A percentile compares a stretch with the other conserved stretches of the same genome.
These are phyloP conservation scores for Aphaenogaster rudis DNA, from an alignment of 1,140 invertebrate genomes.

Conservation along the genomic window DNA sequence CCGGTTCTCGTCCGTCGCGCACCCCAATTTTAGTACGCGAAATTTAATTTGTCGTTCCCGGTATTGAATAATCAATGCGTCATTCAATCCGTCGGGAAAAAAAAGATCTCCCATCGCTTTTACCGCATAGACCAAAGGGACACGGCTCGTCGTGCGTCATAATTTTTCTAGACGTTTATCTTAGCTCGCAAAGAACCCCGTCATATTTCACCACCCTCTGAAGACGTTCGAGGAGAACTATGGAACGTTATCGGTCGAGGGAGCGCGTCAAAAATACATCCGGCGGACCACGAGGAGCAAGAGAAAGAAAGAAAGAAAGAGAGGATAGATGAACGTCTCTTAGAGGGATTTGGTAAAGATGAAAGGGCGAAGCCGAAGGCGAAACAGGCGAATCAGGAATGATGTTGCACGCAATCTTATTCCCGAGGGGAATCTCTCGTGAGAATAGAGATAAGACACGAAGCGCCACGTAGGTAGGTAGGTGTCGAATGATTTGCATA, in stretches of 20 bases:
- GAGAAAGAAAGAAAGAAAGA: neutral
- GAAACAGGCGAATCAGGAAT: constrained; percentile 57
- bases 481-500: constrained; percentile 80
- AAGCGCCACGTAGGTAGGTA: constrained; percentile 74
- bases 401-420: constrained; percentile 77
- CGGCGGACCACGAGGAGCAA: constrained; percentile 31
- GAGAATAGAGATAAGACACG: constrained; percentile 80
- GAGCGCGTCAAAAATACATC: constrained; percentile 74
- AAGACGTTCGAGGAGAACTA: constrained; percentile 47
- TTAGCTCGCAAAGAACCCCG: constrained; percentile 27
- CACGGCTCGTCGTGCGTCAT: constrained; percentile 33
- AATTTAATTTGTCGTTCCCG: constrained; percentile 48
- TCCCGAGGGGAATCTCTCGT: constrained; percentile 66
- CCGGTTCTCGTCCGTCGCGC: neutral
- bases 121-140: neutral
- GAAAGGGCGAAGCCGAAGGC: constrained; percentile 28
- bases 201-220: constrained; percentile 62
- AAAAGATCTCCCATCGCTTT: neutral
- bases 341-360: constrained; percentile 31
- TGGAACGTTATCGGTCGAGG: constrained; percentile 67
- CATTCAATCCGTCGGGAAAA: neutral
- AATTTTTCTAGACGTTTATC: constrained; percentile 60
- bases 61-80: constrained; percentile 37
- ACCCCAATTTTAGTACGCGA: constrained; percentile 39
- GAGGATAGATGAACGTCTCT: constrained; percentile 57